Evolutionary conservation across 2,797 vertebrate genomes (phyloP).

Genomic region (Lagorchestes hirsutus): DNA sequence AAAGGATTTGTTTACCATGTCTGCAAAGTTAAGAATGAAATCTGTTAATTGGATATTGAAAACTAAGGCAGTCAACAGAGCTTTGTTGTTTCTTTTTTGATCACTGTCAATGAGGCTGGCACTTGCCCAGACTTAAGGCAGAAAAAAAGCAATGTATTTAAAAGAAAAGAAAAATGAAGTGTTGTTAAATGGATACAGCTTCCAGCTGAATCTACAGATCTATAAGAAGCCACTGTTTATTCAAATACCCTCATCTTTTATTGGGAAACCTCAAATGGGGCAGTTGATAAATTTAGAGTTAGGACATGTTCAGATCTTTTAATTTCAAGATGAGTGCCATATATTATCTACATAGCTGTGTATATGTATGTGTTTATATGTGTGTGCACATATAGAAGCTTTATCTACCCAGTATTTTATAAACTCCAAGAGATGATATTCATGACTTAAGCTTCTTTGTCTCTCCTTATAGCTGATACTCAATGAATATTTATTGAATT

Average conservation of each 20-base stretch:
- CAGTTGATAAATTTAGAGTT: constrained; percentile 35
- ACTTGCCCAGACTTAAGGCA: constrained; percentile 37
- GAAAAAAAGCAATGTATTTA: constrained; percentile 62
- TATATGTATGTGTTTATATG: background rate
- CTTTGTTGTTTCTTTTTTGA: constrained; percentile 77
- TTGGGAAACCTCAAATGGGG: constrained; percentile 41
- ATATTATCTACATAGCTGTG: background rate
- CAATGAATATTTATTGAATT: background rate
- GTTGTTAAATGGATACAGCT: constrained; percentile 4
- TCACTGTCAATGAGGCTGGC: constrained; percentile 56
- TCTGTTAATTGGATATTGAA: constrained; percentile 79
- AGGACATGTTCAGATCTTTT: background rate
- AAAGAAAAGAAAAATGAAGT: constrained; percentile 67
- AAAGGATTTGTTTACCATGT: constrained; percentile 66
- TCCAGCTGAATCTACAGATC: background rate
- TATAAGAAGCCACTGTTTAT: constrained; percentile 16
- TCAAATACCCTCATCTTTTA: constrained; percentile 4
- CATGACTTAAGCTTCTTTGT: background rate
- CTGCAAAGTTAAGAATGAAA: constrained; percentile 77
- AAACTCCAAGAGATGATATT: background rate
- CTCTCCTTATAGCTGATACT: background rate
- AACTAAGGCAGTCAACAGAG: constrained; percentile 60
- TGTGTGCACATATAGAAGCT: background rate
- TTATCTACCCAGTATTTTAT: background rate
- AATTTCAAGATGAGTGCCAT: background rate